Conservation (phyloP, 64 coral and sea anemone genomes). For the Anthopleura sola region DNA sequence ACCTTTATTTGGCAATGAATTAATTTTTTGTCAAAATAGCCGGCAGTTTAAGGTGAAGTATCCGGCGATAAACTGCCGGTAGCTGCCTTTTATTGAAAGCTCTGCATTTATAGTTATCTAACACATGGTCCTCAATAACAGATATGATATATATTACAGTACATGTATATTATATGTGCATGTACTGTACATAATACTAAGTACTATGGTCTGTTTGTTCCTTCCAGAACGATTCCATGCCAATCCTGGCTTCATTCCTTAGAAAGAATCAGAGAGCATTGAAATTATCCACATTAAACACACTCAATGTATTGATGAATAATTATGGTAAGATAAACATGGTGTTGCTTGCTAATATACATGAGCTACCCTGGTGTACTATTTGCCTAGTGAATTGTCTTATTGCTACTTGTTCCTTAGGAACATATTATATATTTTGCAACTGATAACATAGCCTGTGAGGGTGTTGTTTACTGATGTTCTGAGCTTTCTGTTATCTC, state of each 20-base stretch:
- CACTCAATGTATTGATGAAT: constrained; percentile 80
- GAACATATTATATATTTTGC: too few relatives aligned
- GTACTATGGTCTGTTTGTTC: neutral
- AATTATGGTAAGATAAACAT: constrained; percentile 68
- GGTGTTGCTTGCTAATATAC: neutral
- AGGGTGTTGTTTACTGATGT: too few relatives aligned
- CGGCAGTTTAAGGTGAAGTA: too few relatives aligned
- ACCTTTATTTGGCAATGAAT: too few relatives aligned
- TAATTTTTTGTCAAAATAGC: too few relatives aligned
- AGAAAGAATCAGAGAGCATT: constrained; percentile 96
- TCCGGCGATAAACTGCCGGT: too few relatives aligned
- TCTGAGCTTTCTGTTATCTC: too few relatives aligned
- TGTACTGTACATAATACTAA: neutral
- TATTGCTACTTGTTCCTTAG: too few relatives aligned
- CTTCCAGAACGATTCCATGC: constrained; percentile 90
- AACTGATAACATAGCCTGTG: too few relatives aligned
- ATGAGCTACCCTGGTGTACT: too few relatives aligned
- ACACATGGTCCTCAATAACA: neutral
- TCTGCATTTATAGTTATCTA: neutral
- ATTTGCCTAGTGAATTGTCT: too few relatives aligned
- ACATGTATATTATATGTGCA: neutral
- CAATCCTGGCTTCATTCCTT: constrained; percentile 89
- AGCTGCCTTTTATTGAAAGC: too few relatives aligned
- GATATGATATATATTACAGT: neutral
- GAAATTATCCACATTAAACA: constrained; percentile 82